Evolutionary conservation across 1,140 invertebrate species (phyloP).

Genomic region (Phymastichus coffea): DNA sequence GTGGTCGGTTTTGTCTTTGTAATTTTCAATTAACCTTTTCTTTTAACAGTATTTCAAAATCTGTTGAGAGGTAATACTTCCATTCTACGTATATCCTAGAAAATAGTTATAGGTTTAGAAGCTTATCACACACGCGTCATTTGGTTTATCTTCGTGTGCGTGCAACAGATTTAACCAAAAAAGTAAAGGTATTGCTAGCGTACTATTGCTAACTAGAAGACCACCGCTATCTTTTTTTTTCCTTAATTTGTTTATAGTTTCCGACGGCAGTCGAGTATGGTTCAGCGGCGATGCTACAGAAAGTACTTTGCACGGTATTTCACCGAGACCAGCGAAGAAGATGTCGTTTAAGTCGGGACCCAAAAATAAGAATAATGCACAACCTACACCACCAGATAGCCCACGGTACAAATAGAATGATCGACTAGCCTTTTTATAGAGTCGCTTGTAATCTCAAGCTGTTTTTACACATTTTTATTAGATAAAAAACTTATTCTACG

Average conservation of each 20-base stretch:
- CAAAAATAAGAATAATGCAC: constrained; percentile 45
- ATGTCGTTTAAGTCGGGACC: constrained; percentile 56
- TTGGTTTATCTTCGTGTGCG: constrained; percentile 21
- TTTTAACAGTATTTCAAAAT: constrained; percentile 52
- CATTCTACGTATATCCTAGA: constrained; percentile 37
- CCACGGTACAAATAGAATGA: constrained; percentile 51
- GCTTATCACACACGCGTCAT: constrained; percentile 24
- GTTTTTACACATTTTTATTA: no score
- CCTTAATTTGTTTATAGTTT: constrained; percentile 39
- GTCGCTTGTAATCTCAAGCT: neutral
- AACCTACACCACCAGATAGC: constrained; percentile 54
- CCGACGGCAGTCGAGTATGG: constrained; percentile 55
- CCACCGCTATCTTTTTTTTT: neutral
- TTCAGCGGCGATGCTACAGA: constrained; percentile 52
- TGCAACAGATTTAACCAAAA: constrained; percentile 13
- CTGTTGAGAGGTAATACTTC: constrained; percentile 52
- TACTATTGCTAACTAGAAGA: neutral
- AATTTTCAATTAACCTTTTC: constrained; percentile 40
- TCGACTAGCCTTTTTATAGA: neutral
- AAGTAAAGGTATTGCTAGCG: constrained; percentile 21
- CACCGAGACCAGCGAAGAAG: constrained; percentile 59
- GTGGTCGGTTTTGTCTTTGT: neutral
- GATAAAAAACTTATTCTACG: no score
- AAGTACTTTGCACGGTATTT: constrained; percentile 54
- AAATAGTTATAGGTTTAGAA: constrained; percentile 27